phyloP scores from a whole-genome alignment of 2,888 invertebrate genomes.

The Drosophila anomalata region DNA sequence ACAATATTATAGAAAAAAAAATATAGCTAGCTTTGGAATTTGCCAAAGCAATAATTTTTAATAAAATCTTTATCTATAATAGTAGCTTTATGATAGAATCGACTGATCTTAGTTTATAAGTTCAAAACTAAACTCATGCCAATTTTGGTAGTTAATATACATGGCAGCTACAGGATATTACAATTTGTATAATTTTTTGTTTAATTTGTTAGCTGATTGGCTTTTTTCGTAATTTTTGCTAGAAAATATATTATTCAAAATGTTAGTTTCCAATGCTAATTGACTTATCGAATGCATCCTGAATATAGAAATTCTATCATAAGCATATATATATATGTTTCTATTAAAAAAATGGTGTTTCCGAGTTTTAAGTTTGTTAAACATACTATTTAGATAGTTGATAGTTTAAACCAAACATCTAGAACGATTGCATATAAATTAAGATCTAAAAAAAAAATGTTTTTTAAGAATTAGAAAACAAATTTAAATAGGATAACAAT shows the following conservation, averaged over 20 bases:
- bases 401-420: background rate
- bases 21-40: background rate
- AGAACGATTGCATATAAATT: background rate
- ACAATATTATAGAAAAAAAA: background rate
- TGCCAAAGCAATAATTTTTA: background rate
- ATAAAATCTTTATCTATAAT: background rate
- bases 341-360: background rate
- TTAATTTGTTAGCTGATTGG: background rate
- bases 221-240: background rate
- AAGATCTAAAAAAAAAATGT: background rate
- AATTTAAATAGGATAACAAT: background rate
- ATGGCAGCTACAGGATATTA: background rate
- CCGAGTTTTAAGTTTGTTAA: background rate
- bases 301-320: background rate
- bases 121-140: background rate
- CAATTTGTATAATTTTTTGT: background rate
- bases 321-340: background rate
- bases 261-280: background rate
- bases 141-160: background rate
- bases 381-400: slow-evolving; percentile 1
- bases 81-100: slow-evolving; percentile 1
- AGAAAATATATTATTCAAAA: background rate
- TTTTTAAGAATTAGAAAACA: background rate
- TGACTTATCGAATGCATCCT: background rate
- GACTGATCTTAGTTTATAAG: background rate